A percentile compares a stretch with the other conserved stretches of the same genome.
These are phyloP conservation scores for Parnassius apollo DNA, from an alignment of 2,888 invertebrate species.

Conservation along the genomic window DNA sequence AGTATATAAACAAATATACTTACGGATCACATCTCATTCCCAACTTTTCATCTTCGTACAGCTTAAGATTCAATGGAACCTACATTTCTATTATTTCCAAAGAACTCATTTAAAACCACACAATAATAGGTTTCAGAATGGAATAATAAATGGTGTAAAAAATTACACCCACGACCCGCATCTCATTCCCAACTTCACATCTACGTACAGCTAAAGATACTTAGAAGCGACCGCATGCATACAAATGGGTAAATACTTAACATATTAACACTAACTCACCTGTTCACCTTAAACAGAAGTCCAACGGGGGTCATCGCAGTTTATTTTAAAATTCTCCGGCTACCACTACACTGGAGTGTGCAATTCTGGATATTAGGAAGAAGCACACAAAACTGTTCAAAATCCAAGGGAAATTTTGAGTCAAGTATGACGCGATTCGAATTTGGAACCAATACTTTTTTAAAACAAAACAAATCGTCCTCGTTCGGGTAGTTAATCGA, in stretches of 20 bases:
- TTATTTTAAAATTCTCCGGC: constrained; percentile 34
- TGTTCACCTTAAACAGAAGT: constrained; percentile 82
- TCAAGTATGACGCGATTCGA: constrained; percentile 7
- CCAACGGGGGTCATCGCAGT: constrained; percentile 81
- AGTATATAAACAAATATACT: constrained; percentile 15
- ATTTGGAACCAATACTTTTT: constrained; percentile 1
- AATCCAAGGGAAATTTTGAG: constrained; percentile 12
- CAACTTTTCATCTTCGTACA: constrained; percentile 2
- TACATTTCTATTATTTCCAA: constrained; percentile 17
- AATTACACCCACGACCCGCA: constrained; percentile 26
- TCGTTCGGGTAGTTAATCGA: constrained; percentile 13
- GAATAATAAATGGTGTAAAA: constrained; percentile 23
- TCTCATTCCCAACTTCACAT: constrained; percentile 17
- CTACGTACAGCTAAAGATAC: constrained; percentile 8
- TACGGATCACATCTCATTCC: constrained; percentile 26
- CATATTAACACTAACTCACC: constrained; percentile 59
- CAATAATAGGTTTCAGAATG: constrained; percentile 10
- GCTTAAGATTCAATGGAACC: constrained; percentile 6
- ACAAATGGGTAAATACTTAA: constrained; percentile 33
- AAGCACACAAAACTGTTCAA: constrained; percentile 18
- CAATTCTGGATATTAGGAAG: constrained; percentile 12
- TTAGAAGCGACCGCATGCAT: constrained; percentile 16
- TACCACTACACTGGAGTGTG: constrained; percentile 40
- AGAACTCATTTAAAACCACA: constrained; percentile 21
- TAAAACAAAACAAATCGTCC: background rate